Evolutionary conservation across 2,888 invertebrate species (phyloP).

Genomic region (Polymixis lichenea): DNA sequence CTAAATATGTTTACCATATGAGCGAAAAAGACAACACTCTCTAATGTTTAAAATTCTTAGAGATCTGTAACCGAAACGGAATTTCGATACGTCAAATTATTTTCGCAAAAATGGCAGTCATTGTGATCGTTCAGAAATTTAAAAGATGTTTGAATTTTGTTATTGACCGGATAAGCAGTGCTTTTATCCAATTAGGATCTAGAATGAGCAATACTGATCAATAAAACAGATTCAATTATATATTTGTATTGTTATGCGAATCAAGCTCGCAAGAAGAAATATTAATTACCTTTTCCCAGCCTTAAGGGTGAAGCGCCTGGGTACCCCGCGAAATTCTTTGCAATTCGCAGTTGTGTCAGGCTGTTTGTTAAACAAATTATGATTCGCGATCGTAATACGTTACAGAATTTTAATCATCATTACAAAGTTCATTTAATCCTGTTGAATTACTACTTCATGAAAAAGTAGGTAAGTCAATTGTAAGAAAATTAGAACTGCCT

Average conservation of each 20-base stretch:
- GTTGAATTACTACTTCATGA: no score
- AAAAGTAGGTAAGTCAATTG: no score
- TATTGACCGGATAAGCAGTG: not conserved
- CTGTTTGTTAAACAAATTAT: no score
- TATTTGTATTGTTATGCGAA: not conserved
- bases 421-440: no score
- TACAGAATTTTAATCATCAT: no score
- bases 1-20: not conserved
- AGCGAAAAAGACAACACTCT: not conserved
- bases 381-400: no score
- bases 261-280: not conserved
- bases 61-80: not conserved
- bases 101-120: slow-evolving; percentile 42
- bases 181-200: not conserved
- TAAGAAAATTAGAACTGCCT: no score
- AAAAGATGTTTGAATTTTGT: not conserved
- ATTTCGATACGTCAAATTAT: not conserved
- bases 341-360: no score
- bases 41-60: not conserved
- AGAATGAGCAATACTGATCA: not conserved
- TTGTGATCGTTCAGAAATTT: slow-evolving; percentile 52
- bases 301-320: no score
- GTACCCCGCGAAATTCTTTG: no score
- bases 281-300: not conserved
- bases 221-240: not conserved